Conservation (phyloP, 2,797 vertebrate genomes). For the Mus caroli region DNA sequence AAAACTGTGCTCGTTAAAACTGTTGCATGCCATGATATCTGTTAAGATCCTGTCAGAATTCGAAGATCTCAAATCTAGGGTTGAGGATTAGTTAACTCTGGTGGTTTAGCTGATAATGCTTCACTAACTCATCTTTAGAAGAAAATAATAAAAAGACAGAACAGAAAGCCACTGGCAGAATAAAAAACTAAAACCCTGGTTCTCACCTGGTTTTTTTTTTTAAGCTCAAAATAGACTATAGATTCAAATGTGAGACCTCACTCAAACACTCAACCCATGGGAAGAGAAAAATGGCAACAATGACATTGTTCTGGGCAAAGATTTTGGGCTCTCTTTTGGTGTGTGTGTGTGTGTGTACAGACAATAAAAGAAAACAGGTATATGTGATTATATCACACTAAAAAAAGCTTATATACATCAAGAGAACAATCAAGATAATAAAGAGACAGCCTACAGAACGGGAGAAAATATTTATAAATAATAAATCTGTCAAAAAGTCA, state of each 20-base stretch:
- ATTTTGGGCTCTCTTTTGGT: background rate
- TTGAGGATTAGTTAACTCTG: background rate
- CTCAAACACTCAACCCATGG: background rate
- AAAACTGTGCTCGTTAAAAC: background rate
- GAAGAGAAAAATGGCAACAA: background rate
- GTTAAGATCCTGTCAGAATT: constrained; percentile 14
- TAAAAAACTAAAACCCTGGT: background rate
- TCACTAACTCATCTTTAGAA: background rate
- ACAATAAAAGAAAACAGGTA: background rate
- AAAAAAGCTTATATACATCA: background rate
- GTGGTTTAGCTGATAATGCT: background rate
- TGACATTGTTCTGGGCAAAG: background rate
- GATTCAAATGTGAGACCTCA: background rate
- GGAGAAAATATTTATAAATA: background rate
- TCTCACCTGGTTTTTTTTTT: too few species aligned
- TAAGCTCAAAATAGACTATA: background rate
- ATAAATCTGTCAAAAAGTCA: background rate
- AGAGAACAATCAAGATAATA: background rate
- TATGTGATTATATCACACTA: background rate
- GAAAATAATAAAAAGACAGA: background rate
- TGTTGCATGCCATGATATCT: background rate
- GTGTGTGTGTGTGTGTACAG: background rate
- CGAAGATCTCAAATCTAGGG: background rate
- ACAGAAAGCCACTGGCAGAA: background rate
- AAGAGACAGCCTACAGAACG: background rate